phyloP scores from a whole-genome alignment of 2,113 vertebrate genomes.

The Podarcis raffonei region DNA sequence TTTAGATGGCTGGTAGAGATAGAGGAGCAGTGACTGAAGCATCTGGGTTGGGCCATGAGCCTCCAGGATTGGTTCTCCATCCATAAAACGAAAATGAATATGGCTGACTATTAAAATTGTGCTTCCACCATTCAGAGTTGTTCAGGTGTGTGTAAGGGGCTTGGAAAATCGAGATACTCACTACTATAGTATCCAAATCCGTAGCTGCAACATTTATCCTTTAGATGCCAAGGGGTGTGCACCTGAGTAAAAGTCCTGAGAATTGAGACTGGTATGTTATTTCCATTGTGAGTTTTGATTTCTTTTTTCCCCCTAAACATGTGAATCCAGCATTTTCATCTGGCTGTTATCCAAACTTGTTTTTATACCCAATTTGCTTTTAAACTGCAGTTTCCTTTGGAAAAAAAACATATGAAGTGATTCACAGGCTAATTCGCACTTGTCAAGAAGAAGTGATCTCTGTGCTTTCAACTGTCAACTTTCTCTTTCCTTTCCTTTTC shows the following conservation, averaged over 20 bases:
- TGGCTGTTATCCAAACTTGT: not conserved
- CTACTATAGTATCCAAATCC: not conserved
- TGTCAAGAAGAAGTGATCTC: conserved; percentile 25
- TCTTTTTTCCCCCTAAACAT: not conserved
- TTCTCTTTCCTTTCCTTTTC: not conserved
- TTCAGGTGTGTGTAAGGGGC: not conserved
- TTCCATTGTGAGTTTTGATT: not conserved
- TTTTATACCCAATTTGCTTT: not conserved
- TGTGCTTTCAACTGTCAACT: conserved; percentile 8
- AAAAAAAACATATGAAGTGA: conserved; percentile 6
- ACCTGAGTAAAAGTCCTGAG: not conserved
- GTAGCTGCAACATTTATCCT: not conserved
- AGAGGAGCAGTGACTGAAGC: not conserved
- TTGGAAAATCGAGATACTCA: not conserved
- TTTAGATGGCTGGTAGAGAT: not conserved
- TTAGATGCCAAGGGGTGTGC: not conserved
- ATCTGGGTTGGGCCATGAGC: not conserved
- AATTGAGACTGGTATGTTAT: not conserved
- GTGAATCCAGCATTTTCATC: not conserved
- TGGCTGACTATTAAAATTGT: not conserved
- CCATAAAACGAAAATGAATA: not conserved
- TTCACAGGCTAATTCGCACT: not conserved
- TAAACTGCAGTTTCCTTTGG: conserved; percentile 22
- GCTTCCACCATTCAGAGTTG: not conserved
- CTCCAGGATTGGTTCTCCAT: not conserved